These are phyloP conservation scores for Pogonophryne albipinna DNA, from an alignment of 2,797 vertebrate species.

Conservation along the genomic window DNA sequence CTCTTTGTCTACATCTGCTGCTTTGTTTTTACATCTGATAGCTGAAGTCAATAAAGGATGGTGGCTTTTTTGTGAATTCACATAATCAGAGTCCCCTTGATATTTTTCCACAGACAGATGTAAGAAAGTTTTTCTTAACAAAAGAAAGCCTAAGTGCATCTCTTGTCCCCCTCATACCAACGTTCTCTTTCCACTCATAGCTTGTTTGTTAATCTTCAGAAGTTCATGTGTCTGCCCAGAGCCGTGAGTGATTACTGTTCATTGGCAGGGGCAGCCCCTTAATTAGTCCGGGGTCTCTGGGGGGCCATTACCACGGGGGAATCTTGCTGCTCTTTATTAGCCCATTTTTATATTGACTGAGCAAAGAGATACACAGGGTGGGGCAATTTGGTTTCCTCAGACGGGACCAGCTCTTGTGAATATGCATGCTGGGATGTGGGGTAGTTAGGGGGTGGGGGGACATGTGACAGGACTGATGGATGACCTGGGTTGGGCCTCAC, in stretches of 20 bases:
- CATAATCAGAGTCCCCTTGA: not conserved
- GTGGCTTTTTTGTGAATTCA: not conserved
- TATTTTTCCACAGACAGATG: not conserved
- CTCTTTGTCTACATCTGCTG: not conserved
- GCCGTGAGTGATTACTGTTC: constrained; percentile 82
- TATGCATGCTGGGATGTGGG: constrained; percentile 73
- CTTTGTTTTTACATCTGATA: not conserved
- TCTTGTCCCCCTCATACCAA: not conserved
- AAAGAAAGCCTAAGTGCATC: not conserved
- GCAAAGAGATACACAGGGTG: constrained; percentile 67
- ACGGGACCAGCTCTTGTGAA: constrained; percentile 77
- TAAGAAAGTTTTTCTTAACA: not conserved
- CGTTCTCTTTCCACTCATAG: constrained; percentile 27
- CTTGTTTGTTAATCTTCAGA: constrained; percentile 39
- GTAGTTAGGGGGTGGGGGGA: constrained; percentile 39
- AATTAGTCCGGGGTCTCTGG: constrained; percentile 81
- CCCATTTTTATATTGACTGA: constrained; percentile 84
- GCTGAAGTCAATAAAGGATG: not conserved
- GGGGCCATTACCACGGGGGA: constrained; percentile 81
- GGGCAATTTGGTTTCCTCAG: constrained; percentile 74
- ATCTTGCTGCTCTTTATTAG: constrained; percentile 88
- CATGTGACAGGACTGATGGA: constrained; percentile 82
- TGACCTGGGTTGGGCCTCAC: constrained; percentile 76
- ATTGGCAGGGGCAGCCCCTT: constrained; percentile 84
- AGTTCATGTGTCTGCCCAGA: constrained; percentile 61